Conservation (phyloP, 2,113 vertebrate genomes). For the Galbula dea region DNA sequence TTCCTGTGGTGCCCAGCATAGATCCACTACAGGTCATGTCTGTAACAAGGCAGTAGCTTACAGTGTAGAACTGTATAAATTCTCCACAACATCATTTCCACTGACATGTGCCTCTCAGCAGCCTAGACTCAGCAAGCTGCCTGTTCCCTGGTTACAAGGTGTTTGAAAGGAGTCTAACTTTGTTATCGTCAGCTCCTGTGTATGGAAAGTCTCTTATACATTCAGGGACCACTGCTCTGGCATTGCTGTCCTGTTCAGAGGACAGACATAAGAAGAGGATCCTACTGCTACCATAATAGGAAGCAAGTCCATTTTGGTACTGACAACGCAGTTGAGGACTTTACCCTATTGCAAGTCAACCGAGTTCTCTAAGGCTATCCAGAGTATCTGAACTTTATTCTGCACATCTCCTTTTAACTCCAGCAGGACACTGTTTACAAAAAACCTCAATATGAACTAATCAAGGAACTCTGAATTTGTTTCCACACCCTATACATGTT, state of each 20-base stretch:
- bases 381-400: neutral
- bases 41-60: neutral
- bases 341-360: neutral
- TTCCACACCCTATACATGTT: neutral
- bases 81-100: neutral
- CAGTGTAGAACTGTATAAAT: neutral
- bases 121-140: neutral
- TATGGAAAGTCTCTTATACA: neutral
- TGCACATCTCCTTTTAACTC: neutral
- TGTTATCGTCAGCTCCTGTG: neutral
- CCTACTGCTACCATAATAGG: neutral
- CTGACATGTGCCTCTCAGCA: neutral
- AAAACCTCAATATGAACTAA: neutral
- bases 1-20: neutral
- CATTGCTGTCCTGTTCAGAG: neutral
- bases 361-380: neutral
- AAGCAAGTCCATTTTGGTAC: neutral
- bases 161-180: neutral
- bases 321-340: neutral
- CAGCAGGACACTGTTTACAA: neutral
- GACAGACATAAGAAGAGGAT: neutral
- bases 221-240: neutral
- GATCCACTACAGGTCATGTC: neutral
- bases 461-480: neutral
- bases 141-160: neutral